Percentiles rank a stretch among this genome's conserved stretches.
Evolutionary conservation across 2,797 vertebrate species (phyloP).

Genomic region (Emydoidea blandingii): DNA sequence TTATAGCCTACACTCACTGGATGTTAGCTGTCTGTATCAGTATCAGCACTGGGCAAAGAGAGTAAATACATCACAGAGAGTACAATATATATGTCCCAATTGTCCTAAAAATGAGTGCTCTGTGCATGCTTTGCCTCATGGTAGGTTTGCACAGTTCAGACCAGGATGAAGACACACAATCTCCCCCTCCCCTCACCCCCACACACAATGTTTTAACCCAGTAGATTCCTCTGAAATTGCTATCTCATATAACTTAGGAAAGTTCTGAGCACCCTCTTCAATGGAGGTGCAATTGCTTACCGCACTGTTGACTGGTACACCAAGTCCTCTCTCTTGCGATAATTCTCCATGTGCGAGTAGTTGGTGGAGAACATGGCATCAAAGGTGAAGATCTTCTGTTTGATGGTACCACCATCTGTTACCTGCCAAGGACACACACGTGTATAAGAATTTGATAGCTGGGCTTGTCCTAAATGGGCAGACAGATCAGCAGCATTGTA

Average conservation of each 20-base stretch:
- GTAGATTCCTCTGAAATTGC: background rate
- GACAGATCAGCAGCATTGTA: too few species aligned
- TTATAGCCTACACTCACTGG: background rate
- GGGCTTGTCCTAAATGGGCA: background rate
- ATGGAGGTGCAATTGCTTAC: conserved; percentile 77
- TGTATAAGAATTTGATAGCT: too few species aligned
- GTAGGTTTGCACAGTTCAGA: background rate
- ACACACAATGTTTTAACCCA: background rate
- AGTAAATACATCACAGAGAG: background rate
- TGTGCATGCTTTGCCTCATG: background rate
- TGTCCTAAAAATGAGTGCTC: background rate
- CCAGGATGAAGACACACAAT: background rate
- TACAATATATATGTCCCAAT: background rate
- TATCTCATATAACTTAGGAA: background rate
- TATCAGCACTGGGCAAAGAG: background rate
- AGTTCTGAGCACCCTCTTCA: background rate
- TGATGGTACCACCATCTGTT: conserved; percentile 89
- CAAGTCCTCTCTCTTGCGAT: conserved; percentile 87
- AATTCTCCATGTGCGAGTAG: conserved; percentile 91
- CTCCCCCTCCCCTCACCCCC: background rate
- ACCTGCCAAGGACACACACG: conserved; percentile 79
- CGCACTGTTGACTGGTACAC: conserved; percentile 94
- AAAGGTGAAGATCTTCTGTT: conserved; percentile 96
- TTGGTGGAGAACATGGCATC: conserved; percentile 95
- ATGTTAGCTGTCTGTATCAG: background rate